phyloP scores from a whole-genome alignment of 2,113 vertebrate species.

The Lophius piscatorius region DNA sequence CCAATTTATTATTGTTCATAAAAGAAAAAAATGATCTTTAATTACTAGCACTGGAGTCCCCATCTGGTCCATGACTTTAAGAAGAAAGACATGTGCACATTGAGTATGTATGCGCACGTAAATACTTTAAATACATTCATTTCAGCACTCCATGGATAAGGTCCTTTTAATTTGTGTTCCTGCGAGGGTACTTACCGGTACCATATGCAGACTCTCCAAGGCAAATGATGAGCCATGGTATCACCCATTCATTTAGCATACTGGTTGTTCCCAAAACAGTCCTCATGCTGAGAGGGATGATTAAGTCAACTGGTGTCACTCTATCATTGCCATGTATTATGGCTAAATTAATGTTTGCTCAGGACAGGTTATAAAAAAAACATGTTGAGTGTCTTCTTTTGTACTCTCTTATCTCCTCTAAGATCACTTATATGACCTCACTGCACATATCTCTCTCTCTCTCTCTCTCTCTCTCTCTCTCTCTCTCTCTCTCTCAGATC shows the following conservation, averaged over 20 bases:
- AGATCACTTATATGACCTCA: too few species aligned
- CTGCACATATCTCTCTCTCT: too few species aligned
- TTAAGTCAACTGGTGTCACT: conserved; percentile 3
- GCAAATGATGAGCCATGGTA: conserved; percentile 57
- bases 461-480: too few species aligned
- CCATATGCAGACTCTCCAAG: conserved; percentile 22
- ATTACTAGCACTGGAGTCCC: conserved; percentile 4
- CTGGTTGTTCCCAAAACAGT: conserved; percentile 27
- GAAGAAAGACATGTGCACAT: not conserved
- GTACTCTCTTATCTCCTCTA: conserved; percentile 2
- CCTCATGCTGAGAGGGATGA: not conserved
- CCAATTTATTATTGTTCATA: not conserved
- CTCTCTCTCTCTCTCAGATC: too few species aligned
- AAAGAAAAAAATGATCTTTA: conserved; percentile 29
- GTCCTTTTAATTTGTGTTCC: too few species aligned
- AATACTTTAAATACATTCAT: too few species aligned
- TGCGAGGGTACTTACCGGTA: conserved; percentile 42
- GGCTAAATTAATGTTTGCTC: conserved; percentile 46
- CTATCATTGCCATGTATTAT: conserved; percentile 30
- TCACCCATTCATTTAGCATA: conserved; percentile 51
- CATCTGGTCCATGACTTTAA: conserved; percentile 16
- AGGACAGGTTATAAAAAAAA: conserved; percentile 40
- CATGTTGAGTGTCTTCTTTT: conserved; percentile 33
- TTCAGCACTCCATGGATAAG: too few species aligned
- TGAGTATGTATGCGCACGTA: too few species aligned